phyloP scores from a whole-genome alignment of 2,888 invertebrate species.

The Xylota segnis region DNA sequence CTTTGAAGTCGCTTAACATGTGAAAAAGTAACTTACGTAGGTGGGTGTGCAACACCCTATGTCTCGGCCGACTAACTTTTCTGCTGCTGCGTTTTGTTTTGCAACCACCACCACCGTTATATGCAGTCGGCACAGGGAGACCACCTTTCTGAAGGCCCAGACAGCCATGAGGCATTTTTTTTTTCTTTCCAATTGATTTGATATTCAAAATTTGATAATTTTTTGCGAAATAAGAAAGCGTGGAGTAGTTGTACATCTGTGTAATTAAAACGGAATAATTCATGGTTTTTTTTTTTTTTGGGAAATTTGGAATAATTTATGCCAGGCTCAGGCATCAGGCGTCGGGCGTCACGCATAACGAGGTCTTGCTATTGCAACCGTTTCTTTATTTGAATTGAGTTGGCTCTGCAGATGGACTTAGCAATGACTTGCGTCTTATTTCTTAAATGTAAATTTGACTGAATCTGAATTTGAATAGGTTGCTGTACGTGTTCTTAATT shows the following conservation, averaged over 20 bases:
- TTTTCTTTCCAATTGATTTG: conserved; percentile 67
- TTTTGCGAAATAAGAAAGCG: conserved; percentile 55
- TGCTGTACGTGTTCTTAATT: not conserved
- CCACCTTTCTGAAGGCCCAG: not conserved
- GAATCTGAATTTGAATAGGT: conserved; percentile 2
- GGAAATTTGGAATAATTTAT: conserved; percentile 15
- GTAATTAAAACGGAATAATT: conserved; percentile 41
- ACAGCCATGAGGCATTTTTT: conserved; percentile 24
- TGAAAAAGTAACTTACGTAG: conserved; percentile 68
- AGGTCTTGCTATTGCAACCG: not conserved
- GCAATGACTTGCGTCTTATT: not conserved
- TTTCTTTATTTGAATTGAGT: conserved; percentile 16
- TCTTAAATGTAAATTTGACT: conserved; percentile 4
- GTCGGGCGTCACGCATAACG: conserved; percentile 25
- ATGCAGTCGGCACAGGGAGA: not conserved
- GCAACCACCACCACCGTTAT: conserved; percentile 42
- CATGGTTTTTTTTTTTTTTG: not conserved
- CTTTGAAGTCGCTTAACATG: conserved; percentile 71
- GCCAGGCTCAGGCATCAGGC: conserved; percentile 10
- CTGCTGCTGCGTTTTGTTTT: conserved; percentile 21
- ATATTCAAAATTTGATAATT: conserved; percentile 54
- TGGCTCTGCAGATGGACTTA: not conserved
- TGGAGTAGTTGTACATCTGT: conserved; percentile 12
- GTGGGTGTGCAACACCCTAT: conserved; percentile 46
- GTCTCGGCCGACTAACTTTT: not conserved